Evolutionary conservation across 2,888 invertebrate species (phyloP).

Genomic region (Sarcophaga rosellei): DNA sequence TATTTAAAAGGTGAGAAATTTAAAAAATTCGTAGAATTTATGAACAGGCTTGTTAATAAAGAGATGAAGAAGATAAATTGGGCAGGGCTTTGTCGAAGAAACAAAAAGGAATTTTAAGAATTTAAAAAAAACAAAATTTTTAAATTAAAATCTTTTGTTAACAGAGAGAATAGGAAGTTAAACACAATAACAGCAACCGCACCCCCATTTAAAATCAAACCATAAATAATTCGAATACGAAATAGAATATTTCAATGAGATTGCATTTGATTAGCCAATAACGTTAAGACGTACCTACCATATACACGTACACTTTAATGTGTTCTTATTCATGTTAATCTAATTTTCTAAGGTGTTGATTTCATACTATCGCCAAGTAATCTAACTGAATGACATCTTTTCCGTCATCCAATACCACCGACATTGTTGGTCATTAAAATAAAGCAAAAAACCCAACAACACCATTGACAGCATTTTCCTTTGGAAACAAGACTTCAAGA

Average conservation of each 20-base stretch:
- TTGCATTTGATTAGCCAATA: background rate
- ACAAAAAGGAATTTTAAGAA: no score
- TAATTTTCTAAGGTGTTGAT: slow-evolving; percentile 41
- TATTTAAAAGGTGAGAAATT: no score
- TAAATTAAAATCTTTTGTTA: background rate
- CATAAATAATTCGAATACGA: background rate
- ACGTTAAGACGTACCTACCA: background rate
- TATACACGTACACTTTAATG: background rate
- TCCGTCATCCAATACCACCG: slow-evolving; percentile 31
- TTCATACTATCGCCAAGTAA: slow-evolving; percentile 40
- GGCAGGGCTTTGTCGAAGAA: no score
- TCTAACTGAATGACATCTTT: slow-evolving; percentile 51
- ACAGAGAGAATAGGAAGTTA: background rate
- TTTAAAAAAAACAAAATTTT: no score
- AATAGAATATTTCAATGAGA: background rate
- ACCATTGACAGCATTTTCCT: slow-evolving; percentile 40
- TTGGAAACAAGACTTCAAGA: slow-evolving; percentile 3
- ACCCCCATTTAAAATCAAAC: background rate
- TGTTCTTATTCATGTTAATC: slow-evolving; percentile 4
- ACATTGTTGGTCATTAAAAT: slow-evolving; percentile 27
- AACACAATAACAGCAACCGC: background rate
- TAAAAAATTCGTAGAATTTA: no score
- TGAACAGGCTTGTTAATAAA: no score
- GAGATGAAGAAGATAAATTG: no score
- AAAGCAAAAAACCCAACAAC: background rate